Conservation (phyloP, 2,888 invertebrate species). For the Thysanoteuthis rhombus region DNA sequence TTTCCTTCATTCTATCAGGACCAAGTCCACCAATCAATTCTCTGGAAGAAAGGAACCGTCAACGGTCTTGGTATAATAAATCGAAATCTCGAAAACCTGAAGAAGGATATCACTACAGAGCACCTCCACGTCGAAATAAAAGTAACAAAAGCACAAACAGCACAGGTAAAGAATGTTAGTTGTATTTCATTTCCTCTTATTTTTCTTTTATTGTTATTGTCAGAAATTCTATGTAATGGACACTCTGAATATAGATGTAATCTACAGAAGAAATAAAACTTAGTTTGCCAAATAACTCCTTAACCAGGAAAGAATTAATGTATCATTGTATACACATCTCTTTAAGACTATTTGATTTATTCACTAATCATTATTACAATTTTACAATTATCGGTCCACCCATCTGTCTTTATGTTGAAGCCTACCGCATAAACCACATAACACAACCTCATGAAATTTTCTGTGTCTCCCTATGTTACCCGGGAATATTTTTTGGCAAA, state of each 20-base stretch:
- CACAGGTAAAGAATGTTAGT: neutral
- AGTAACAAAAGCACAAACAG: conserved; percentile 21
- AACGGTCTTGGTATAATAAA: conserved; percentile 18
- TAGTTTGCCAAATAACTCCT: neutral
- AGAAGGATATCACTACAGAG: conserved; percentile 22
- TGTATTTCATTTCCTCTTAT: neutral
- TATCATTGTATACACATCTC: too few species aligned
- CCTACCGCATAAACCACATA: too few species aligned
- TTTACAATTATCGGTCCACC: too few species aligned
- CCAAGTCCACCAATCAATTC: conserved; percentile 56
- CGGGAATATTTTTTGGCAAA: too few species aligned
- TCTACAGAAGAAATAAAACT: neutral
- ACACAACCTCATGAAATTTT: too few species aligned
- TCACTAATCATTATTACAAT: too few species aligned
- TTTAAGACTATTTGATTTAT: too few species aligned
- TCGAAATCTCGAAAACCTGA: conserved; percentile 20
- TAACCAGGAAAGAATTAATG: neutral
- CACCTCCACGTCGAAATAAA: conserved; percentile 20
- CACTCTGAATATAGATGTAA: too few species aligned
- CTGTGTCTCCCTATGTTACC: too few species aligned
- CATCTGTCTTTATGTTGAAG: too few species aligned
- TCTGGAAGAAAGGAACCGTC: conserved; percentile 47
- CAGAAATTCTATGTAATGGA: neutral
- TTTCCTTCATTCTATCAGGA: conserved; percentile 42
- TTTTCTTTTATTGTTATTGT: neutral